Base-by-base conservation (phyloP, 2,113 vertebrate species). In the Podilymbus podiceps region DNA sequence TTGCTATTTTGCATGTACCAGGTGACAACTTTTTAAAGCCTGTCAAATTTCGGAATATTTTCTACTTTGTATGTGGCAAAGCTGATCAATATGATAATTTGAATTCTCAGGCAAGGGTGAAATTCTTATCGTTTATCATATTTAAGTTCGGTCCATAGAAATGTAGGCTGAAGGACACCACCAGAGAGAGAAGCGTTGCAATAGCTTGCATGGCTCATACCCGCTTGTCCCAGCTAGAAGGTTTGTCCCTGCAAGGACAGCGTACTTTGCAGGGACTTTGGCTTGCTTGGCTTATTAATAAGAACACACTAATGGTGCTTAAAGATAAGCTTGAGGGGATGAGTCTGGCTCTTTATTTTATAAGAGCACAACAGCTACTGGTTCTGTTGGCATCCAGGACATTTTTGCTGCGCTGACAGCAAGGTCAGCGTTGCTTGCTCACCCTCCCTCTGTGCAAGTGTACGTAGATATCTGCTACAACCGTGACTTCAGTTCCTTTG, bases 201-300 rank as follows among this genome's bases (percentile, higher is more conserved):
- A 11, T 15, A 25, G 15, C 17, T 62, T 14, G 22, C 3, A 2
- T 3, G 18, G 22, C 46, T 50, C 42, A 1, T 12, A 28, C 14
- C 14, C 0, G 1, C 60, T n/a, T 46, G 44, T 47, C 71, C 69
- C n/a, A 17, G 16, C 22, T 25, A 24, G n/a, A n/a, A 24, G 0
- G 0, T 69, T 74, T 64, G n/a, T 55, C 23, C 15, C 67, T 84
- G 44, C 38, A 30, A 55, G 23, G 35, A 24, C 15, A 35, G 15
- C 5, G 15, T 73, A 4, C 23, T 58, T 46, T 18, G 6, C 50
- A n/a, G 68, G 17, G n/a, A 12, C 19, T 46, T 60, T 28, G 71
- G 21, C 31, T 46, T 44, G 8, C 23, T 22, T 5, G 23, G 27
- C 14, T 22, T 58, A 20, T 42, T 53, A 74, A 30, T 15, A 35